A percentile compares a stretch with the other conserved stretches of the same genome.
phyloP scores from a whole-genome alignment of 2,113 vertebrate genomes.

The Upupa epops region DNA sequence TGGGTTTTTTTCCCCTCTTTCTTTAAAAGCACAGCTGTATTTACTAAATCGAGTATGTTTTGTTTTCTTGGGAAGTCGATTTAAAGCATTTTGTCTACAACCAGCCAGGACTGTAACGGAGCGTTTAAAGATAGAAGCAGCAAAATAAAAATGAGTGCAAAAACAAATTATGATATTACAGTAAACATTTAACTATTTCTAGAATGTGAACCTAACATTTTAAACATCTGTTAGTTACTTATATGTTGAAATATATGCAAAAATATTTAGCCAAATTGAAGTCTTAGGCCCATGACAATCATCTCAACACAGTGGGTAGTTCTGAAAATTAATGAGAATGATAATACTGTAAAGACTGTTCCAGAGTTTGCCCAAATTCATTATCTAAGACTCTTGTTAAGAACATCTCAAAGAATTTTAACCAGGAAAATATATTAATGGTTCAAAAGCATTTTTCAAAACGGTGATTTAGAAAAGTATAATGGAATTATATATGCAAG shows the following conservation, averaged over 20 bases:
- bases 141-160: constrained; percentile 66
- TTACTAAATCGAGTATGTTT: constrained; percentile 59
- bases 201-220: constrained; percentile 74
- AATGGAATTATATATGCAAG: constrained; percentile 85
- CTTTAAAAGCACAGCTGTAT: constrained; percentile 61
- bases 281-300: constrained; percentile 99
- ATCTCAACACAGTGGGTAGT: constrained; percentile 97
- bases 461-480: constrained; percentile 82
- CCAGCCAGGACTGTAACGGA: constrained; percentile 25
- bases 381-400: constrained; percentile 97
- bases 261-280: constrained; percentile 97
- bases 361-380: constrained; percentile 99
- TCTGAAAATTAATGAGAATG: constrained; percentile 99
- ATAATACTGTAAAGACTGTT: constrained; percentile 99
- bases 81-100: constrained; percentile 54
- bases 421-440: constrained; percentile 89
- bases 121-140: constrained; percentile 56
- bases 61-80: constrained; percentile 50
- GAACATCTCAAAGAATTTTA: constrained; percentile 94
- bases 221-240: constrained; percentile 81
- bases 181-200: constrained; percentile 75
- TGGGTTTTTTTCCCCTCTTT: neutral
- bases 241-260: constrained; percentile 84
- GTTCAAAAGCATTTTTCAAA: constrained; percentile 86
- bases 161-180: constrained; percentile 66